phyloP scores from a whole-genome alignment of 2,888 invertebrate species.

The Sisyra terminalis region DNA sequence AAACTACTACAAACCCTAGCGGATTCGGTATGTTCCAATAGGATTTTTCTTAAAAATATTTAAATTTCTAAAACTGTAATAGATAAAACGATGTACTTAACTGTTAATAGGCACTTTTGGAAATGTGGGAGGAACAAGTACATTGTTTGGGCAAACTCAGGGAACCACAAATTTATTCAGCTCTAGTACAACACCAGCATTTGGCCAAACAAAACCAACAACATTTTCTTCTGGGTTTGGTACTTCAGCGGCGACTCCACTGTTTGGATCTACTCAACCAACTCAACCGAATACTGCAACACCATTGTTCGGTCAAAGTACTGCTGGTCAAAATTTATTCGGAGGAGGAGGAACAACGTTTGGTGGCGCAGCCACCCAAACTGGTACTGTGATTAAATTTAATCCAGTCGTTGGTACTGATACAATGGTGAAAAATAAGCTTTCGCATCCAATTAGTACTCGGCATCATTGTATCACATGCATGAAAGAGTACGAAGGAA shows the following conservation, averaged over 20 bases:
- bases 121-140: slow-evolving; percentile 12
- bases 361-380: slow-evolving; percentile 24
- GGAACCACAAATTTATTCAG: slow-evolving; percentile 43
- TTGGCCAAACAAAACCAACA: slow-evolving; percentile 34
- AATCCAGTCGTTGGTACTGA: slow-evolving; percentile 76
- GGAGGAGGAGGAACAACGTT: slow-evolving; percentile 14
- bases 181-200: slow-evolving; percentile 30
- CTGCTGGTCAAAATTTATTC: slow-evolving; percentile 27
- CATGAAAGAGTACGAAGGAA: slow-evolving; percentile 95
- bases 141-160: slow-evolving; percentile 37
- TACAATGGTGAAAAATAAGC: slow-evolving; percentile 77
- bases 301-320: slow-evolving; percentile 45
- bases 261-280: slow-evolving; percentile 32
- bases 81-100: too few species aligned
- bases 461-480: slow-evolving; percentile 94
- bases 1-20: slow-evolving; percentile 34
- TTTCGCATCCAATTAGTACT: slow-evolving; percentile 72
- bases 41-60: neutral
- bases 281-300: slow-evolving; percentile 28
- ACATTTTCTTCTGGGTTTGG: slow-evolving; percentile 43
- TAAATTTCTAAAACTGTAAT: too few species aligned
- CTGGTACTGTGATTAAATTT: slow-evolving; percentile 74
- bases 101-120: too few species aligned
- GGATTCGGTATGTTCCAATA: slow-evolving; percentile 16
- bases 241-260: slow-evolving; percentile 18